Base-by-base conservation (phyloP, 2,797 vertebrate genomes). In the Macropus fuliginosus region DNA sequence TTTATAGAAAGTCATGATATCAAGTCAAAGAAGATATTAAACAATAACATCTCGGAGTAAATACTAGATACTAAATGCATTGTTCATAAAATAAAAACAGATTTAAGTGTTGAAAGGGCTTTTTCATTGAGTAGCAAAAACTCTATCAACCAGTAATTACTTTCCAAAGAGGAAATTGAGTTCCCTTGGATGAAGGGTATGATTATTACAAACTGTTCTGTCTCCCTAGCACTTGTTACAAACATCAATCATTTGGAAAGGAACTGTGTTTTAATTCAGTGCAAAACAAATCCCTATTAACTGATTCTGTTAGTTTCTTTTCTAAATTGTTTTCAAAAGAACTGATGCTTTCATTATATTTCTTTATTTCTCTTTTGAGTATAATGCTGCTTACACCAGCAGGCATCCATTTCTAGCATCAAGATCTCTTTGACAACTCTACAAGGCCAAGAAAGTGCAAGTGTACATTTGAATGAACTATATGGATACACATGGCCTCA, bases 31-130 rank as follows among this genome's bases (percentile, higher is more conserved):
- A 92, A 87, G 3, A 5, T 94, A 18, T 92, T 94, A 92, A 96
- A 96, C 46, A 96, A 96, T 95, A 93, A 91, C 90, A 29, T 66
- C 4, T 94, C 94, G 91, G 93, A 95, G 94, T 93, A 93, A 96
- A 18, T 0, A 56, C 54, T 95, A 1, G 66, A 40, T 94, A 90
- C 2, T 94, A n/a, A 94, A 97, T 96, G 52, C 91, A 50, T 97
- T 95, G 34, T 62, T 87, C 90, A 93, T 87, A 93, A 96, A 97
- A 91, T 24, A 11, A 59, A 87, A 87, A 74, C n/a, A 81, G 29
- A 66, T 40, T 27, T 87, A 50, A 87, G 24, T 87, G 40, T 50
- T 50, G 24, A 87, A 50, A 50, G 74, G 40, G 74, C 40, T 87
- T 87, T 87, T 87, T 27, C 31, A 50, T 87, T 87, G 74, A 50